Conservation (phyloP, 2,888 invertebrate genomes). For the Thymelicus lineola region DNA sequence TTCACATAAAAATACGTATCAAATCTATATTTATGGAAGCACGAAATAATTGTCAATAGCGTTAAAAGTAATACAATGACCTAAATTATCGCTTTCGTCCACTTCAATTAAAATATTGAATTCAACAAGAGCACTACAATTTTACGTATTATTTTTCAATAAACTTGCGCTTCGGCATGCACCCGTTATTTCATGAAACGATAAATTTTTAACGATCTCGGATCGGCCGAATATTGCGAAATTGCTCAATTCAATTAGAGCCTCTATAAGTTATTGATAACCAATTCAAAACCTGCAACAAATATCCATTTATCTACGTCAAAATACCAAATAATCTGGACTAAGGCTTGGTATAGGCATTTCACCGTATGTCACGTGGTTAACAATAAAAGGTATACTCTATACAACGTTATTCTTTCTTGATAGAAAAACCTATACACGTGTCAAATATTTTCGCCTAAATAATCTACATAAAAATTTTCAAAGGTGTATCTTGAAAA, state of each 20-base stretch:
- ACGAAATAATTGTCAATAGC: neutral
- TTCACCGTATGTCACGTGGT: too few relatives aligned
- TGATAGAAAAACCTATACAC: too few relatives aligned
- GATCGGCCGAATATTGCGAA: conserved; percentile 47
- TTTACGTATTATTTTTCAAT: conserved; percentile 52
- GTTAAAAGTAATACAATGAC: conserved; percentile 20
- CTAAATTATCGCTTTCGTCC: conserved; percentile 40
- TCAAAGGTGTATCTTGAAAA: too few relatives aligned
- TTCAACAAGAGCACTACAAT: conserved; percentile 53
- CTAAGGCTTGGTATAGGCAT: too few relatives aligned
- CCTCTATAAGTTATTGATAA: conserved; percentile 21
- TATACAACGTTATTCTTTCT: too few relatives aligned
- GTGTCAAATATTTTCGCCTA: too few relatives aligned
- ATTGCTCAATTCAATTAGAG: conserved; percentile 48
- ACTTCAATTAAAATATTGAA: conserved; percentile 56
- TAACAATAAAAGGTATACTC: too few relatives aligned
- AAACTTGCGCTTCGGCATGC: conserved; percentile 50
- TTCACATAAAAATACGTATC: too few relatives aligned
- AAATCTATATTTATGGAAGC: neutral
- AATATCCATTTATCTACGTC: neutral
- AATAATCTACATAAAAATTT: too few relatives aligned
- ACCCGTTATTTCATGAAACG: conserved; percentile 58
- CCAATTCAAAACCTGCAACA: conserved; percentile 8
- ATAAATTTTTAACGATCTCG: conserved; percentile 57
- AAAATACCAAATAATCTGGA: neutral